Evolutionary conservation across 2,797 vertebrate species (phyloP).

Genomic region (Poeciliopsis paucimaculata): DNA sequence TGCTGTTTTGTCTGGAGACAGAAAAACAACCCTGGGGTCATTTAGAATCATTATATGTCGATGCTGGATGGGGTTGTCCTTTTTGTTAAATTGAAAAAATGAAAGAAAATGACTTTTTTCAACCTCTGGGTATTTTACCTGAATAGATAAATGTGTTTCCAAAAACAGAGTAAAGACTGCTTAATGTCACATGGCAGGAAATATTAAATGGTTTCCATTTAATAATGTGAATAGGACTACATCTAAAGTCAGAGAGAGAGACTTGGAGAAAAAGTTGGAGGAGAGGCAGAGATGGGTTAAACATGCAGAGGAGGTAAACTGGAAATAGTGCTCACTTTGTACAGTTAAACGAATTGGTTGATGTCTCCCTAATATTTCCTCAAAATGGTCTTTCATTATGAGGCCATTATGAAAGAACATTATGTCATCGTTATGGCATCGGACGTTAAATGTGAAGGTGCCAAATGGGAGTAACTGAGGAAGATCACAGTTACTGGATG

Average conservation of each 20-base stretch:
- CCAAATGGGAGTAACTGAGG: background rate
- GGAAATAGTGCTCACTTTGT: background rate
- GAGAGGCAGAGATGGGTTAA: background rate
- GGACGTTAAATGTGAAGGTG: background rate
- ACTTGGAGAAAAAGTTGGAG: background rate
- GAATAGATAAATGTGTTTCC: background rate
- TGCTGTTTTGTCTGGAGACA: constrained; percentile 65
- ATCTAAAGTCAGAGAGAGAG: background rate
- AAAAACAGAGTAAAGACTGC: background rate
- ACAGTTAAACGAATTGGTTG: too few relatives aligned
- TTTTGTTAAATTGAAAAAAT: background rate
- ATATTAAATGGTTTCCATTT: background rate
- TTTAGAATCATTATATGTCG: background rate
- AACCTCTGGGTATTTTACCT: background rate
- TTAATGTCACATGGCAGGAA: background rate
- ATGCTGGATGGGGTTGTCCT: background rate
- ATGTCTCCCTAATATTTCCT: too few relatives aligned
- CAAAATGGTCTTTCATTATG: too few relatives aligned
- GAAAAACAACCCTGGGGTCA: background rate
- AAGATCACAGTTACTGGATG: background rate
- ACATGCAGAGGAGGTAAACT: background rate
- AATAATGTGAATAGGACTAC: background rate
- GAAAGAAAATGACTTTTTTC: background rate
- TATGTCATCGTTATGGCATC: too few relatives aligned
- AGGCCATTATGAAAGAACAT: too few relatives aligned